phyloP scores from a whole-genome alignment of 1,140 invertebrate species.

The Kradibia gibbosae region DNA sequence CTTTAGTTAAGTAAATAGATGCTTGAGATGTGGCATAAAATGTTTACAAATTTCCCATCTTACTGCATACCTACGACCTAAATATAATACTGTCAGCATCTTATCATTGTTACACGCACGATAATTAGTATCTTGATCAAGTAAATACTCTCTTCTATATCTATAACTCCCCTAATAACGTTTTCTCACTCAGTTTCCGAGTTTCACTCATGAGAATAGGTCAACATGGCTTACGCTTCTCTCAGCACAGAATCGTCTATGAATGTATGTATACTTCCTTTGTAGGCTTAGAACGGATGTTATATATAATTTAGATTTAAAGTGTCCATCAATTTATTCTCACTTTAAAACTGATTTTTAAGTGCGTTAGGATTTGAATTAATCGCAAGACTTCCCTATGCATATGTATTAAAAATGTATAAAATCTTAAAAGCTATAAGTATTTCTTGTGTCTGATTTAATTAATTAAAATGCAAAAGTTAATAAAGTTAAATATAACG shows the following conservation, averaged over 20 bases:
- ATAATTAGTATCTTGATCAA: slow-evolving; percentile 38
- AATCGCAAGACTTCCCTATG: neutral
- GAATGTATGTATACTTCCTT: slow-evolving; percentile 5
- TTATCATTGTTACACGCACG: slow-evolving; percentile 28
- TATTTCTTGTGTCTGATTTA: neutral
- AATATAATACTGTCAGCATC: neutral
- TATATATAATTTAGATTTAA: neutral
- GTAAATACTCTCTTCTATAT: neutral
- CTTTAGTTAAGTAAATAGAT: slow-evolving; percentile 70
- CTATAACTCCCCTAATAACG: neutral
- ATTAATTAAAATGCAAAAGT: no score
- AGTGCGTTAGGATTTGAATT: neutral
- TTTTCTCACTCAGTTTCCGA: neutral
- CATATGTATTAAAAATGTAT: neutral
- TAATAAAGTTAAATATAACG: no score
- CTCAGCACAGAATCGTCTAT: neutral
- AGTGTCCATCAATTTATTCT: neutral
- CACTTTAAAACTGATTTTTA: neutral
- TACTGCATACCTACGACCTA: slow-evolving; percentile 15
- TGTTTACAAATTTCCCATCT: slow-evolving; percentile 55
- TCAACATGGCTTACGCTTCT: slow-evolving; percentile 26
- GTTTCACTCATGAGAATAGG: slow-evolving; percentile 9
- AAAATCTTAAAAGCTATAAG: neutral
- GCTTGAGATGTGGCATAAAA: slow-evolving; percentile 46
- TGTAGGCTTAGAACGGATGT: slow-evolving; percentile 9